A percentile compares a stretch with the other conserved stretches of the same genome.
These are phyloP conservation scores for Pteromalus puparum DNA, from an alignment of 1,140 invertebrate genomes.

Conservation along the genomic window DNA sequence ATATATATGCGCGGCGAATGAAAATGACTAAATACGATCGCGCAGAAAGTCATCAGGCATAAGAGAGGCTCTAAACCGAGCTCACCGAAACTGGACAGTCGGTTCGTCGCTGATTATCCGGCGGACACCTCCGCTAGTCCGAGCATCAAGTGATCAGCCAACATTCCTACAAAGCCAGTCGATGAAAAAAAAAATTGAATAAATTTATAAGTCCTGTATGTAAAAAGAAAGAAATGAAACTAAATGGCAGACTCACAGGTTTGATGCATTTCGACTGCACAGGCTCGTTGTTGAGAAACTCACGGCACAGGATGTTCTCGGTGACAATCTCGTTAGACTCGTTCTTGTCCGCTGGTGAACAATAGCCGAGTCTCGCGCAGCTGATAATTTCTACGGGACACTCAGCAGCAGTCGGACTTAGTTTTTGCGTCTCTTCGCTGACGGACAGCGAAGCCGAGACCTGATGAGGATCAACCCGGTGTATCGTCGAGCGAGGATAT, in stretches of 20 bases:
- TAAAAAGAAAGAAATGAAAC: background rate
- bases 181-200: background rate
- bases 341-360: background rate
- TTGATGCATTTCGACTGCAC: constrained; percentile 6
- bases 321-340: background rate
- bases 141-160: background rate
- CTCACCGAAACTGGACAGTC: background rate
- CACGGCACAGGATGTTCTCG: constrained; percentile 11
- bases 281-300: background rate
- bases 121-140: background rate
- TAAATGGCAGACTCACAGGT: background rate
- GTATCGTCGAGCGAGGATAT: constrained; percentile 59
- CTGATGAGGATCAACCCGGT: constrained; percentile 52
- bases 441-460: constrained; percentile 63
- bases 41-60: background rate
- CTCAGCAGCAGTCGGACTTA: constrained; percentile 38
- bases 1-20: background rate
- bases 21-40: background rate
- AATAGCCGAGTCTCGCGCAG: background rate
- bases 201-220: background rate
- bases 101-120: background rate
- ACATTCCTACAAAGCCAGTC: background rate
- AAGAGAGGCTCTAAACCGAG: background rate
- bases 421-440: constrained; percentile 66
- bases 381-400: background rate